Evolutionary conservation across 1,140 invertebrate species (phyloP), one percentile per base, ranked within the genome.

Genomic region (Chironomus striatipennis): DNA sequence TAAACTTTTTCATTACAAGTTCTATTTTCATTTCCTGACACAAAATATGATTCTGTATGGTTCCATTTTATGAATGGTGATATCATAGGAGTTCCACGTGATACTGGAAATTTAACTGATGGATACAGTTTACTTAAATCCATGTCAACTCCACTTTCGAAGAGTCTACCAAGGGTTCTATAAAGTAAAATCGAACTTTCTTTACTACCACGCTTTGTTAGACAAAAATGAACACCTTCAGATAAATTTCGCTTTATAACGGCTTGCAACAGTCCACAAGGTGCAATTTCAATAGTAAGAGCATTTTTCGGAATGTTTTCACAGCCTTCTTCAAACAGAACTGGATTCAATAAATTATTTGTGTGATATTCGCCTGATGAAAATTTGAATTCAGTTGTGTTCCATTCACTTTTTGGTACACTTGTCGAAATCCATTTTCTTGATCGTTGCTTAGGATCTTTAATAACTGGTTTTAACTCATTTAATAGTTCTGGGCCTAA

Each of bases 351-450:
- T 64, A 98, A 85, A 83, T 99, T 99, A 85, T 98, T 98, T 0
- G 97, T 95, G 81, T 97, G 94, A 83, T 99, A 99, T 20, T 91
- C 93, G 7, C 94, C 90, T 67, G 94, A 96, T 47, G 93, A 96
- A 74, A 89, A 84, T 79, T 90, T 87, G 0, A 95, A 93, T 77
- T 94, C 78, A 0, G 90, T 86, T 0, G 89, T 87, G 21, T 86
- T 84, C 95, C 95, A 97, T n/a, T n/a, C n/a, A n/a, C n/a, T n/a
- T n/a, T n/a, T n/a, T n/a, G n/a, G n/a, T n/a, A n/a, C n/a, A n/a
- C 95, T 98, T 15, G 93, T 92, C 75, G 94, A 96, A 21, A 98
- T 86, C 97, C 97, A 99, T 76, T 88, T 89, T 0, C 86, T 77
- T 2, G 91, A 88, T 73, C 97, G 87, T 47, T 87, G 88, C 80